A percentile compares a stretch with the other conserved stretches of the same genome.
Conservation (phyloP, 1,140 invertebrate species). For the Marisa cornuarietis region DNA sequence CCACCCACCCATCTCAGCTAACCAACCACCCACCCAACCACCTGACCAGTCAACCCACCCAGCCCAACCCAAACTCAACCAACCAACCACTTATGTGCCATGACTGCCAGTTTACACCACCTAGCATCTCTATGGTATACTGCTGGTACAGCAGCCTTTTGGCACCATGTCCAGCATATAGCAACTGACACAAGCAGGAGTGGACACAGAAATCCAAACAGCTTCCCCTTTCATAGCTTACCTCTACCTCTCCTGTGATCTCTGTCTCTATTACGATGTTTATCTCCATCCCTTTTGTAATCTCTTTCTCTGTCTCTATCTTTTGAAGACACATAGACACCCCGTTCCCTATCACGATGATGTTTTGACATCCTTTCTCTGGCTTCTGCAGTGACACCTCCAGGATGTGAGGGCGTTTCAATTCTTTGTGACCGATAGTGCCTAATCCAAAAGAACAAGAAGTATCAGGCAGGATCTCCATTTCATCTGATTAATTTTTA, state of each 20-base stretch:
- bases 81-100: too few species aligned
- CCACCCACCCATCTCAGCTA: too few species aligned
- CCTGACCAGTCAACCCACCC: too few species aligned
- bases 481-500: too few species aligned
- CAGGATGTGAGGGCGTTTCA: slow-evolving; percentile 93
- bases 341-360: slow-evolving; percentile 69
- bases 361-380: slow-evolving; percentile 73
- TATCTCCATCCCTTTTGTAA: slow-evolving; percentile 50
- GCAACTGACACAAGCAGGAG: too few species aligned
- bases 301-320: slow-evolving; percentile 56
- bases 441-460: slow-evolving; percentile 59
- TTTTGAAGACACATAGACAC: slow-evolving; percentile 70
- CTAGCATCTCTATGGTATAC: too few species aligned
- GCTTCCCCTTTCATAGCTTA: slow-evolving; percentile 1
- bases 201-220: too few species aligned
- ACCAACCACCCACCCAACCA: too few species aligned
- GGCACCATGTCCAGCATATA: too few species aligned
- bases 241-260: slow-evolving; percentile 49
- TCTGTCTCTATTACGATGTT: slow-evolving; percentile 33
- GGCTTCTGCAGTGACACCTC: slow-evolving; percentile 85
- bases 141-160: too few species aligned
- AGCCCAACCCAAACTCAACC: too few species aligned
- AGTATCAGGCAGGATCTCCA: not conserved
- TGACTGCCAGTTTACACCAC: too few species aligned
- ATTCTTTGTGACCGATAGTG: slow-evolving; percentile 81